Percentiles rank a stretch among this genome's conserved stretches.
phyloP scores from a whole-genome alignment of 2,888 invertebrate genomes.

The Cataglyphis cursor region DNA sequence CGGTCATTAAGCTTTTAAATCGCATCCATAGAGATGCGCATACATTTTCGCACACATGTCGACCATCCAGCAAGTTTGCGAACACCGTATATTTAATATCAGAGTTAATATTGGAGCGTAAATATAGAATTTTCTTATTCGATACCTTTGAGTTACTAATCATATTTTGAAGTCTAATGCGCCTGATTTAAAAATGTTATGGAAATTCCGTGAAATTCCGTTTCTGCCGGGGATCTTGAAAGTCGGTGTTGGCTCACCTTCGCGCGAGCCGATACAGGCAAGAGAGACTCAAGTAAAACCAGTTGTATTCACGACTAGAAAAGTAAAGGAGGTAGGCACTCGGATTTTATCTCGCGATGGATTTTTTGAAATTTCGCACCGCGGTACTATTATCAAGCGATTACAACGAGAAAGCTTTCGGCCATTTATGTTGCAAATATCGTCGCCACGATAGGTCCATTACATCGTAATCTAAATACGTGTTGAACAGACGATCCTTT shows the following conservation, averaged over 20 bases:
- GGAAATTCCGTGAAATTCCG: constrained; percentile 13
- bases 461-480: constrained; percentile 36
- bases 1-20: constrained; percentile 49
- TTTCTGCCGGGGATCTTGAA: neutral
- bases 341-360: constrained; percentile 14
- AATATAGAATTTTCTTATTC: neutral
- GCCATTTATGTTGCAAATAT: constrained; percentile 43
- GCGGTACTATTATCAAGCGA: constrained; percentile 42
- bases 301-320: constrained; percentile 15
- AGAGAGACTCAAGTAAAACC: neutral
- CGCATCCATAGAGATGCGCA: neutral
- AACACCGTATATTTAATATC: constrained; percentile 10
- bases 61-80: neutral
- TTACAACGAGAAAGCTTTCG: constrained; percentile 39
- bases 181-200: neutral
- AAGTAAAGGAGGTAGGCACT: constrained; percentile 12
- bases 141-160: neutral
- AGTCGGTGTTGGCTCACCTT: neutral
- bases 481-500: neutral
- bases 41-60: constrained; percentile 31
- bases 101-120: neutral
- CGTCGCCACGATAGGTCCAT: constrained; percentile 30
- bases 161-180: constrained; percentile 6
- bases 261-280: neutral
- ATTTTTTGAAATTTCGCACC: neutral